These are phyloP conservation scores for Copidosoma aretas DNA, from an alignment of 2,888 invertebrate species.

Conservation along the genomic window DNA sequence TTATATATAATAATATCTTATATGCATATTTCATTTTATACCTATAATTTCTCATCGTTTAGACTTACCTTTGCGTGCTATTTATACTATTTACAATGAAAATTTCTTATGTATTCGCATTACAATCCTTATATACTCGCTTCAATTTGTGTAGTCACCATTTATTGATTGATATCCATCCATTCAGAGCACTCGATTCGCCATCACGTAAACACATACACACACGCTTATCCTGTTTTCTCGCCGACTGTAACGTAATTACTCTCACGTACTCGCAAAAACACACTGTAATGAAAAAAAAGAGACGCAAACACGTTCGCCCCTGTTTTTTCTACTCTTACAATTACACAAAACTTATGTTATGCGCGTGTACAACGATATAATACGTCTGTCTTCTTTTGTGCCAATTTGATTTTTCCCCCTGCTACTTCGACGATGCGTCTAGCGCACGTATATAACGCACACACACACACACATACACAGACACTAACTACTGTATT, in stretches of 20 bases:
- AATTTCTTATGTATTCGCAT: conserved; percentile 30
- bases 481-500: conserved; percentile 13
- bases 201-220: conserved; percentile 24
- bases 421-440: no score
- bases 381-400: conserved; percentile 46
- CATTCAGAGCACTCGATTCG: conserved; percentile 33
- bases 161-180: conserved; percentile 38
- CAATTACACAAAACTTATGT: conserved; percentile 46
- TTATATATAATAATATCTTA: conserved; percentile 61
- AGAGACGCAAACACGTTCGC: conserved; percentile 37
- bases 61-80: conserved; percentile 54
- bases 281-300: conserved; percentile 27
- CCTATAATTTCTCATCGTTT: conserved; percentile 55
- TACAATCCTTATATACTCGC: conserved; percentile 34
- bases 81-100: conserved; percentile 60
- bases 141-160: conserved; percentile 50
- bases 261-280: conserved; percentile 37
- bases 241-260: conserved; percentile 24
- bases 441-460: conserved; percentile 24
- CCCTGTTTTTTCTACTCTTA: conserved; percentile 25
- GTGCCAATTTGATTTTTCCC: conserved; percentile 45
- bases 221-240: background rate
- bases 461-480: background rate
- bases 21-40: conserved; percentile 61
- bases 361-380: conserved; percentile 44